Percentiles rank a stretch among this genome's conserved stretches.
Evolutionary conservation across 2,113 vertebrate species (phyloP).

Genomic region (Pseudonaja textilis): DNA sequence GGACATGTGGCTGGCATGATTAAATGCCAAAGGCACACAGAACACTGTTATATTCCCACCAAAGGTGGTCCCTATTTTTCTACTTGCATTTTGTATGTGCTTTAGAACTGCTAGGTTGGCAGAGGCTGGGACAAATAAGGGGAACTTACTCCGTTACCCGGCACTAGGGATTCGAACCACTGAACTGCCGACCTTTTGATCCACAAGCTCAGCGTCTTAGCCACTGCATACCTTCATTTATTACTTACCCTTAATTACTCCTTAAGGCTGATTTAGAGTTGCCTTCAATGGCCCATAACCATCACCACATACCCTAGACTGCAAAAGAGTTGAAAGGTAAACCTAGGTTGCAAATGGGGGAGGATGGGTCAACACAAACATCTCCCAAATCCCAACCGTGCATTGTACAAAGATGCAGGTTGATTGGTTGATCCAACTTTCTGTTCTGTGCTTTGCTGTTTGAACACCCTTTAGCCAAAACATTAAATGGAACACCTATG

Average conservation of each 20-base stretch:
- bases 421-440: not conserved
- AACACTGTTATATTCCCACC: too few relatives aligned
- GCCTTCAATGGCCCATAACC: not conserved
- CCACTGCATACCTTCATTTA: not conserved
- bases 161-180: too few relatives aligned
- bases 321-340: not conserved
- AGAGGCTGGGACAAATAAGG: too few relatives aligned
- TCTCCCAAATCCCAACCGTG: not conserved
- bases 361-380: not conserved
- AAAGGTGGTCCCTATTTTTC: too few relatives aligned
- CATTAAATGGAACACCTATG: not conserved
- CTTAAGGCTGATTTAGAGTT: not conserved
- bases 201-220: too few relatives aligned
- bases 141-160: too few relatives aligned
- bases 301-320: not conserved
- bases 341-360: not conserved
- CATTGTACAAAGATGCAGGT: not conserved
- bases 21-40: too few relatives aligned
- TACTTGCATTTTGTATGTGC: too few relatives aligned
- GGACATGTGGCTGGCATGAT: too few relatives aligned
- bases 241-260: not conserved
- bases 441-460: not conserved
- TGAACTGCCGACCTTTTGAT: too few relatives aligned
- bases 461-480: not conserved
- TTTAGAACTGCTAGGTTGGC: too few relatives aligned